These are phyloP conservation scores for Aspidoscelis tigris DNA, from an alignment of 2,113 vertebrate genomes.

Conservation along the genomic window DNA sequence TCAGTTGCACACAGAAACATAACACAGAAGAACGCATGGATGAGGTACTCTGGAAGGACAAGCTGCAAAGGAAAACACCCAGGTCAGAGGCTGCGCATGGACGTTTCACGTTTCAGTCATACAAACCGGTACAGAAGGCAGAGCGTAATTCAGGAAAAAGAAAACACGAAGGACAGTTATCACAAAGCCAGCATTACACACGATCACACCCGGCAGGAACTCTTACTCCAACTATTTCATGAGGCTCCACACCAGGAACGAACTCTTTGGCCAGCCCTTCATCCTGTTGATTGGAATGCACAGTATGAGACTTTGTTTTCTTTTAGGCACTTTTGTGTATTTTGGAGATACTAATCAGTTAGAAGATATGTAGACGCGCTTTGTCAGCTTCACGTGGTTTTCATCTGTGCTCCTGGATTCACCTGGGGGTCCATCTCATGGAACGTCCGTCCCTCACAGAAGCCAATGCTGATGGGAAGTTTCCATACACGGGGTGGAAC, in stretches of 20 bases:
- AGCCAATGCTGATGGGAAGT: too few species aligned
- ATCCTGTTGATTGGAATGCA: not conserved
- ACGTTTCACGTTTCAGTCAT: rapidly evolving
- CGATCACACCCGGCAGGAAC: slow-evolving; percentile 41
- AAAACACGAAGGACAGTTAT: not conserved
- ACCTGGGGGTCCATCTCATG: too few species aligned
- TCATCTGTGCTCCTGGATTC: too few species aligned
- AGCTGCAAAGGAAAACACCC: slow-evolving; percentile 83
- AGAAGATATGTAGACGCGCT: not conserved
- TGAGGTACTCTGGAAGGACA: slow-evolving; percentile 98
- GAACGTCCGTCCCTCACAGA: too few species aligned
- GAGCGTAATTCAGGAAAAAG: not conserved
- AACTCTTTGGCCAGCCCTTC: not conserved
- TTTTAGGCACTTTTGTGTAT: not conserved
- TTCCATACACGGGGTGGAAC: too few species aligned
- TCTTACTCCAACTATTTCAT: not conserved
- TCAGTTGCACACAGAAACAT: slow-evolving; percentile 99
- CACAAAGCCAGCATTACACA: not conserved
- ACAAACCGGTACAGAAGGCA: not conserved
- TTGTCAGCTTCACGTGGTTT: too few species aligned
- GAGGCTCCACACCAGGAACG: not conserved
- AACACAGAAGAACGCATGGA: slow-evolving; percentile 99
- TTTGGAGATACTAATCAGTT: not conserved
- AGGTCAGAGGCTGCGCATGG: not conserved
- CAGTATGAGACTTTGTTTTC: not conserved